Evolutionary conservation across 2,113 vertebrate genomes (phyloP), one percentile per base, ranked within the genome.

Genomic region (Calonectris borealis): DNA sequence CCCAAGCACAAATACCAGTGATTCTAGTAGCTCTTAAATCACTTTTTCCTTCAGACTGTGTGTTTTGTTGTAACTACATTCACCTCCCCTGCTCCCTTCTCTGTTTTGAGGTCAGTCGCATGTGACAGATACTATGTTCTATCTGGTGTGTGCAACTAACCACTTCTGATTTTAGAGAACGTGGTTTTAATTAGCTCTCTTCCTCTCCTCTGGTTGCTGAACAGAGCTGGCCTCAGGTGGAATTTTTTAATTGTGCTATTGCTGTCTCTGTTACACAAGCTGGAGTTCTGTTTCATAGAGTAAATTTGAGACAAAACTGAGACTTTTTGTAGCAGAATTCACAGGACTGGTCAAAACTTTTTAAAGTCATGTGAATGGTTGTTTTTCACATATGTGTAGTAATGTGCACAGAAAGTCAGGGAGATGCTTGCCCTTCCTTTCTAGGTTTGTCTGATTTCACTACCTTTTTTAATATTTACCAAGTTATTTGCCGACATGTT

Each of bases 171-270:
- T 94, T 84, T 61, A 89, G 78, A 78, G 54, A 93, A 64, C 58
- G 20, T 87, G 84, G n/a, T 93, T 96, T 97, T 96, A 97, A 93
- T 96, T 96, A 95, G 71, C 71, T 70, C 55, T 73, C 68, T 91
- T 97, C 91, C 94, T 96, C 17, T 89, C 52, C 52, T 84, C 73
- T 91, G 68, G 51, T 71, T 91, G 79, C 55, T 73, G 78, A 94
- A 75, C 66, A 85, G 84, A 90, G 54, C 72, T 94, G 70, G 91
- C 96, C 89, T 94, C 93, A 97, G 95, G 95, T 95, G 87, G 89
- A 91, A 86, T 95, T 85, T 89, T 94, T 94, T 73, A 93, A 91
- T 91, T 89, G 81, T 89, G 49, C 77, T 76, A 9, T 71, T 94
- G 73, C 78, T 91, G 34, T 94, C 75, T 57, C 31, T 93, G 55